Evolutionary conservation across 2,888 invertebrate genomes (phyloP).

Genomic region (Orchesella flavescens): DNA sequence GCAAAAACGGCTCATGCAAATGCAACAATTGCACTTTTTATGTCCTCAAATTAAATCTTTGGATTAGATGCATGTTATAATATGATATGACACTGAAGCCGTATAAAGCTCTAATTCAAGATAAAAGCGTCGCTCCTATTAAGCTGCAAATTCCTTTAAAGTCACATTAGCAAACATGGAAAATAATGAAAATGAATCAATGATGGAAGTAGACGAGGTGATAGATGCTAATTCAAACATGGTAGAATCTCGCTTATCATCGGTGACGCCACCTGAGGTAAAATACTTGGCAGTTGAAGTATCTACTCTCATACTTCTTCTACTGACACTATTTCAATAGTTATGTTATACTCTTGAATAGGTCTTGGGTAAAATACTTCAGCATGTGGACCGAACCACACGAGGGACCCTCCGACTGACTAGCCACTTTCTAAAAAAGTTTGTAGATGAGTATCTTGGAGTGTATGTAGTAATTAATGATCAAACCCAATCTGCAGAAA

Average conservation of each 20-base stretch:
- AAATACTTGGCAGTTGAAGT: not conserved
- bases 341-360: not conserved
- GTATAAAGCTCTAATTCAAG: no score
- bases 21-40: no score
- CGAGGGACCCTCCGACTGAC: conserved; percentile 14
- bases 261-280: conserved; percentile 44
- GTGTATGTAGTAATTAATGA: conserved; percentile 30
- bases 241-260: not conserved
- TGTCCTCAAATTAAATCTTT: no score
- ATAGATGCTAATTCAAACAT: not conserved
- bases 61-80: no score
- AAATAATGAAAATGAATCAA: no score
- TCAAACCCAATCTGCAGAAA: not conserved
- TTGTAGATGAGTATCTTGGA: conserved; percentile 37
- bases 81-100: no score
- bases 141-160: no score
- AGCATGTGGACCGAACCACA: conserved; percentile 16
- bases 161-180: no score
- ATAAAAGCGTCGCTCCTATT: no score
- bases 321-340: not conserved
- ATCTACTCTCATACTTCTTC: no score
- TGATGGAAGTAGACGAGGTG: not conserved
- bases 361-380: conserved; percentile 25
- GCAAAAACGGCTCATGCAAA: no score
- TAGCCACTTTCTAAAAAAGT: not conserved